Base-by-base conservation (phyloP, 2,888 invertebrate species). In the Syrista parreyssii region DNA sequence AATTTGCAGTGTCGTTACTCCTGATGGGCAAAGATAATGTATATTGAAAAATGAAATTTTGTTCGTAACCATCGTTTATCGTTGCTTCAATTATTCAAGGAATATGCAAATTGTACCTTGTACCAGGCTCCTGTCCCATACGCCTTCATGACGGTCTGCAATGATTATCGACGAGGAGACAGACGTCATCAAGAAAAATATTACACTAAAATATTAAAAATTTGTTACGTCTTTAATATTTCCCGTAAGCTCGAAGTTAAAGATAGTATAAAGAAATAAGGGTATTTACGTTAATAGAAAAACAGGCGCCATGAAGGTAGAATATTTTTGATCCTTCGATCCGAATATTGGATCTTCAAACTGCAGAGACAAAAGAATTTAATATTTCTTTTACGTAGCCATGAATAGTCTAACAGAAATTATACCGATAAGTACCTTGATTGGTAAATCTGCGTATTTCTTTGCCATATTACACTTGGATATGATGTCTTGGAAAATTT, bases 61-160 rank as follows among this genome's bases (percentile, higher is more conserved):
- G 9, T 55, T 55, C 9, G 23, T 2, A 9, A 23, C 23, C 23
- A 55, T 15, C 15, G 15, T 34, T 34, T 3, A 34, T 34, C 3
- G 3, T 40, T 15, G 36, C 12, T 36, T 36, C 36, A 3, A 12
- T 36, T 12, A 36, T 36, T 36, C 0, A 12, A 12, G 12, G 3
- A 3, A 6, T 15, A 15, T 40, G 40, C 15, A 40, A 40, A 40
- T 15, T 15, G 4, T 68, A 92, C 93, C 97, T 81, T 98, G 96
- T 11, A 97, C 96, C 0, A 97, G 93, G 78, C 96, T 96, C 79
- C 98, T 93, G 89, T 98, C 97, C 95, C 98, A 95, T 81, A 98
- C 94, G 6, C 98, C 97, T 89, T 97, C 97, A 85, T 95, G 93
- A 68, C 96, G 94, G 89, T 97, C 97, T 0, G 95, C 93, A 81